Base-by-base conservation (phyloP, 1,140 invertebrate genomes). In the Cydia strobilella region DNA sequence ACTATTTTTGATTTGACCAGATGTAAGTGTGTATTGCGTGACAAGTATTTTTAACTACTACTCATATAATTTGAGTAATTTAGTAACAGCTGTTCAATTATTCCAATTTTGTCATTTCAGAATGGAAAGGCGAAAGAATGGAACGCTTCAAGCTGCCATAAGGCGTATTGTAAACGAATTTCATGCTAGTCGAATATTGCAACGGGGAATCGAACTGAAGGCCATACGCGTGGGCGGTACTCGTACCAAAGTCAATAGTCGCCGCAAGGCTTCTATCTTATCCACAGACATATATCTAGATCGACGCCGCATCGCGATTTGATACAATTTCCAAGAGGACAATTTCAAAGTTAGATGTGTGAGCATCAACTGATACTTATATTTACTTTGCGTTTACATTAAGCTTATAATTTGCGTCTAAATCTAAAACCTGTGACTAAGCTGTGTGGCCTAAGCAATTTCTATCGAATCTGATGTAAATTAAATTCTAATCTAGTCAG, bases 171-270 rank as follows among this genome's bases (percentile, higher is more conserved):
- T 80, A 80, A 92, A 81, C 87, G 89, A 92, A 91, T 90, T 92
- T 90, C 86, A 90, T 92, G 85, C 90, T 92, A 92, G 90, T 92
- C 90, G 81, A 85, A 84, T 87, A 85, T 82, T 82, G 82, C 84
- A 90, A 88, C 85, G 85, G 87, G 86, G 80, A 84, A 90, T 82
- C 88, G 87, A 90, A 81, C 81, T 78, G 84, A 84, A 82, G 87
- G 89, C 90, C 90, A 91, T 91, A 90, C 75, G 82, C 75, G 74
- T 31, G 73, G 77, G 81, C 82, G 75, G 75, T 78, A 84, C 77
- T 82, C 80, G 83, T 85, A 92, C 90, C 90, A 90, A 90, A 92
- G 90, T 87, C 82, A 74, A 73, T 20, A 74, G 39, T 4, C 72
- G 62, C 63, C 74, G 72, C 66, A 76, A 76, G 75, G 78, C 77